A percentile compares a stretch with the other conserved stretches of the same genome.
Conservation (phyloP, 2,888 invertebrate species). For the Limnephilus auricula region DNA sequence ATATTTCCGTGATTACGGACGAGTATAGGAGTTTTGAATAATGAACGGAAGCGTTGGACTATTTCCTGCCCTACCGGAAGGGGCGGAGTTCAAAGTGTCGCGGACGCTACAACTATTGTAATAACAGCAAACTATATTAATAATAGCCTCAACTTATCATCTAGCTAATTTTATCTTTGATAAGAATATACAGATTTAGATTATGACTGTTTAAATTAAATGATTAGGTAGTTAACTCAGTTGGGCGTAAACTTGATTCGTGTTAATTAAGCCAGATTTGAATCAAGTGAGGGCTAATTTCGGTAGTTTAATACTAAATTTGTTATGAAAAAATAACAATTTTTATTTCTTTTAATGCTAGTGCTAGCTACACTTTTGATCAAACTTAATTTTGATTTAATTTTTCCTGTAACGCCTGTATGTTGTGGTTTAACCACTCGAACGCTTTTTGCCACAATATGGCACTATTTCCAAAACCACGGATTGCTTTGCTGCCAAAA, state of each 20-base stretch:
- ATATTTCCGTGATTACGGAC: conserved; percentile 23
- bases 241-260: background rate
- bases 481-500: too few relatives aligned
- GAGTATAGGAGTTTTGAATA: conserved; percentile 41
- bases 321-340: background rate
- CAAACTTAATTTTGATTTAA: too few relatives aligned
- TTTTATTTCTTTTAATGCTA: too few relatives aligned
- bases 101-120: conserved; percentile 45
- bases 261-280: background rate
- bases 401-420: too few relatives aligned
- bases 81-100: conserved; percentile 44
- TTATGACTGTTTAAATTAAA: background rate
- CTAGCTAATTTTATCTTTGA: conserved; percentile 6
- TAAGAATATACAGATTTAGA: background rate
- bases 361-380: too few relatives aligned
- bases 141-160: background rate
- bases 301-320: background rate
- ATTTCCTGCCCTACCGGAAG: conserved; percentile 62
- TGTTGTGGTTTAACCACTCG: too few relatives aligned
- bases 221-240: background rate
- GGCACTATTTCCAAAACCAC: too few relatives aligned
- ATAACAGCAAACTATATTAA: conserved; percentile 36
- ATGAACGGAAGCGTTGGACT: conserved; percentile 63
- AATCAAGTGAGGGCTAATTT: background rate
- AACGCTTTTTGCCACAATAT: too few relatives aligned